Percentiles rank a stretch among this genome's conserved stretches.
These are phyloP conservation scores for Xiphophorus maculatus DNA, from an alignment of 2,113 vertebrate species.

Conservation along the genomic window DNA sequence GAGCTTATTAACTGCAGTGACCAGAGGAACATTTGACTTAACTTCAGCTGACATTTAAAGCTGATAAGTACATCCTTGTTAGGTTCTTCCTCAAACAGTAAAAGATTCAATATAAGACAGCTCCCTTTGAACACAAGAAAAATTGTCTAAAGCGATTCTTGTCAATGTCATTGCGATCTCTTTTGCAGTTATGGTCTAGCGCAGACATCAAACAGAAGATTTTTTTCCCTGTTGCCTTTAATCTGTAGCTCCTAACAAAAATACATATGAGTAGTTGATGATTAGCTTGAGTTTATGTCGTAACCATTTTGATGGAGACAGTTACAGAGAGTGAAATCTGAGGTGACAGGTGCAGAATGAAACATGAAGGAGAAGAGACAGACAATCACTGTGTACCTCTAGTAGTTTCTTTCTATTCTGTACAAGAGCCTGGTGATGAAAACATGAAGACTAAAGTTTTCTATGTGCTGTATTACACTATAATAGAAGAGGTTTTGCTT, in stretches of 20 bases:
- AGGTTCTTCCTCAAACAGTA: conserved; percentile 15
- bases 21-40: not conserved
- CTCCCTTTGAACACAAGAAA: conserved; percentile 9
- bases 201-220: not conserved
- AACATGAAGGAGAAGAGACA: not conserved
- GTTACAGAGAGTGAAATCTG: not conserved
- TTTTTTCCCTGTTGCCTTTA: too few species aligned
- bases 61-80: conserved; percentile 27
- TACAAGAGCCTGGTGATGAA: not conserved
- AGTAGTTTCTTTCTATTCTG: not conserved
- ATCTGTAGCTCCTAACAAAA: not conserved
- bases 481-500: too few species aligned
- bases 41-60: conserved; percentile 13
- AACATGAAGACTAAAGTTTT: too few species aligned
- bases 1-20: conserved; percentile 2
- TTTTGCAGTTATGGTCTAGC: not conserved
- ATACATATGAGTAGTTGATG: not conserved
- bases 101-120: conserved; percentile 17
- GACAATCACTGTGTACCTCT: not conserved
- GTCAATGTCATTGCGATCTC: not conserved
- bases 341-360: not conserved
- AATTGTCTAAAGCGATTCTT: not conserved
- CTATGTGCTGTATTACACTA: too few species aligned
- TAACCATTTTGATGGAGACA: not conserved
- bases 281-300: not conserved